Percentiles rank a stretch among this genome's conserved stretches.
Evolutionary conservation across 1,140 invertebrate species (phyloP).

Genomic region (Asbolus verrucosus): DNA sequence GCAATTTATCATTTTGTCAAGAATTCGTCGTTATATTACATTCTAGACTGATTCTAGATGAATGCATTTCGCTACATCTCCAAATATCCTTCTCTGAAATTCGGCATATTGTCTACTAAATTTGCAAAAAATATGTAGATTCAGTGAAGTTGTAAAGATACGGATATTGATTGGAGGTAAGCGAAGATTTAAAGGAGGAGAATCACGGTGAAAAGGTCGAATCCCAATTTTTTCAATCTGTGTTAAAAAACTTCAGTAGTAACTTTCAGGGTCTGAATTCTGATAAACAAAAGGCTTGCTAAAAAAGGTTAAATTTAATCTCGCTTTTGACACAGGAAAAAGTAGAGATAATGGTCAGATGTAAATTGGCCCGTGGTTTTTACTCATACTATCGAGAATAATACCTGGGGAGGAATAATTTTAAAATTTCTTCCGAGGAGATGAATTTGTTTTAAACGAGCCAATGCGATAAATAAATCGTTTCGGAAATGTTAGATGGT

Average conservation of each 20-base stretch:
- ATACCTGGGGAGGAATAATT: conserved; percentile 31
- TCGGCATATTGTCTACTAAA: too few species aligned
- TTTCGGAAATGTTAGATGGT: too few species aligned
- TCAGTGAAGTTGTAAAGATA: background rate
- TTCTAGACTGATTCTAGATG: too few species aligned
- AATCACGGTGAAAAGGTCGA: too few species aligned
- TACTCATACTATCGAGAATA: conserved; percentile 5
- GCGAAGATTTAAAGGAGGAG: too few species aligned
- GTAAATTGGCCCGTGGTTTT: conserved; percentile 29
- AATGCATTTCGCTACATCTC: too few species aligned
- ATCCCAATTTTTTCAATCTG: conserved; percentile 30
- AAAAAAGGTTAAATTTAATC: conserved; percentile 38
- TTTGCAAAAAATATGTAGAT: too few species aligned
- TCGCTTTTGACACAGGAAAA: conserved; percentile 32
- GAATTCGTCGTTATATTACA: too few species aligned
- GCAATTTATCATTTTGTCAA: too few species aligned
- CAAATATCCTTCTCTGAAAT: too few species aligned
- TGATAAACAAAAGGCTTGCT: conserved; percentile 33
- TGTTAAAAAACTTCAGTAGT: too few species aligned
- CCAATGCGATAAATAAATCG: conserved; percentile 31
- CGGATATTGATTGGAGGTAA: background rate
- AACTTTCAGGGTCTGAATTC: conserved; percentile 11
- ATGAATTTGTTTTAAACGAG: conserved; percentile 21
- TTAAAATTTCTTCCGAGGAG: conserved; percentile 10
- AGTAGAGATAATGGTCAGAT: conserved; percentile 33